A percentile compares a stretch with the other conserved stretches of the same genome.
phyloP scores from a whole-genome alignment of 2,888 invertebrate species.

The Herminia tarsipennalis region DNA sequence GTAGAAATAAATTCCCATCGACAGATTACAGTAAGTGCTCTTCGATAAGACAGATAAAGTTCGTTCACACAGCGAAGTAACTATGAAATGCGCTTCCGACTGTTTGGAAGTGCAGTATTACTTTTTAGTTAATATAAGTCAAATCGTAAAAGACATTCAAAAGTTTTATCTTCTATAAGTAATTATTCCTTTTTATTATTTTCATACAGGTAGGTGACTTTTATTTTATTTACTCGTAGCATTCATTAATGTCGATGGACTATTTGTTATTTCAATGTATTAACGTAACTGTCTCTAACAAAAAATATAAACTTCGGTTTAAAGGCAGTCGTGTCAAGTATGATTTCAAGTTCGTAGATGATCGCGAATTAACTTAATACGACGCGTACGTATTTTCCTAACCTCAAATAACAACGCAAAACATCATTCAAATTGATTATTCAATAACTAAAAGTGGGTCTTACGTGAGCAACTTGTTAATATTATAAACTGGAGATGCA shows the following conservation, averaged over 20 bases:
- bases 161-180: too few species aligned
- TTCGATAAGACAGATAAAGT: constrained; percentile 66
- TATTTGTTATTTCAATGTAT: too few species aligned
- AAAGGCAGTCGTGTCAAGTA: too few species aligned
- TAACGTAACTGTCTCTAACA: too few species aligned
- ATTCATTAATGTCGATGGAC: too few species aligned
- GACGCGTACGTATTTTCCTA: neutral
- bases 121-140: constrained; percentile 21
- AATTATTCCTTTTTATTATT: too few species aligned
- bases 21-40: constrained; percentile 68
- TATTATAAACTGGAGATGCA: constrained; percentile 34
- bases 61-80: constrained; percentile 59
- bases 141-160: neutral
- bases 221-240: too few species aligned
- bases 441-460: constrained; percentile 31
- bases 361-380: too few species aligned
- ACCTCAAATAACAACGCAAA: neutral
- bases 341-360: too few species aligned
- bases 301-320: too few species aligned
- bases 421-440: constrained; percentile 3
- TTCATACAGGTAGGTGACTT: too few species aligned
- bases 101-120: constrained; percentile 31
- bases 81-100: constrained; percentile 55
- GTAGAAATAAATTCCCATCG: constrained; percentile 60
- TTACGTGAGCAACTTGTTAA: constrained; percentile 30